Evolutionary conservation across 2,797 vertebrate genomes (phyloP), one percentile per base, ranked within the genome.

Genomic region (Pangasius krempfi): DNA sequence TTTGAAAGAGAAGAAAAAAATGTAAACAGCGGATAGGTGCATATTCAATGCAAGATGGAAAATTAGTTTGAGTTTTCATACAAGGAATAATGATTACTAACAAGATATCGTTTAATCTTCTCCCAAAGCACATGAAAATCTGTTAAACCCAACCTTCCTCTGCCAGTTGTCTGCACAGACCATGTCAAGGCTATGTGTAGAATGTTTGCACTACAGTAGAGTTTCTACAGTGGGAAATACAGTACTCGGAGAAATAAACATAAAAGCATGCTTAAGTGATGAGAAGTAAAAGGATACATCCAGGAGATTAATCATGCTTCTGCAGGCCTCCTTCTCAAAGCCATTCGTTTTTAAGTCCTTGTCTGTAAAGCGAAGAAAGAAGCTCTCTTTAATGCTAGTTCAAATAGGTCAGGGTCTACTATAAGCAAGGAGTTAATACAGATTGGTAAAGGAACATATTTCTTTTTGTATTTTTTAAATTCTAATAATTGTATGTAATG

Each of bases 101-200:
- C 97, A 94, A 97, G 92, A 92, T 97, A 97, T 87, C 93, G 93
- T 86, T 96, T 96, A 88, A 97, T 96, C 1, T 96, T 95, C 90
- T 96, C 97, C 97, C 97, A 97, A 56, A 97, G 92, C 62, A 97
- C 79, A 73, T 97, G 97, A 89, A 97, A 97, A 88, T 97, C 97
- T 86, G 94, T 93, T 87, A 97, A 92, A 0, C 97, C 96, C 85
- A 97, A 92, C 37, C 96, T 97, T 66, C 96, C 97, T 0, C 94
- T 95, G 37, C 96, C 96, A 0, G 96, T 96, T 70, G 95, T 96
- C 97, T 97, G 91, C 3, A 66, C 3, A 33, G 22, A 0, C 16
- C 58, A 16, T 0, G 90, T 93, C 90, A 95, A 96, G 93, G 94
- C 52, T 66, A 70, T 47, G 83, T 30, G 20, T 20, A 64, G 33